Percentiles rank a stretch among this genome's conserved stretches.
Evolutionary conservation across 1,140 invertebrate species (phyloP).

Genomic region (Oppia nitens): DNA sequence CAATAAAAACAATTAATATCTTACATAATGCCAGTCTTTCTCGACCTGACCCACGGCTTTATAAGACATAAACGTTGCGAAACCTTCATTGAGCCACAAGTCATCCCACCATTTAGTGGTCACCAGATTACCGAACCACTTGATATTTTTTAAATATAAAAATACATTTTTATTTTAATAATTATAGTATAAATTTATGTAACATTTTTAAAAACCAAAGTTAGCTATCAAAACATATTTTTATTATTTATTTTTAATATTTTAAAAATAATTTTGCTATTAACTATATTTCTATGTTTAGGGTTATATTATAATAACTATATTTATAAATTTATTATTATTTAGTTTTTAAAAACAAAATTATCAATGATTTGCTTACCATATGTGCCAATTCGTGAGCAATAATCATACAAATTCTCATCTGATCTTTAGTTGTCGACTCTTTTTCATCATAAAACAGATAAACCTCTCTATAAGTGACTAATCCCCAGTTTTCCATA

Average conservation of each 20-base stretch:
- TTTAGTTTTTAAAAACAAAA: too few species aligned
- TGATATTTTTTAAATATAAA: slow-evolving; percentile 30
- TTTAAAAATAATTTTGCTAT: too few species aligned
- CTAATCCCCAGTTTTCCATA: slow-evolving; percentile 21
- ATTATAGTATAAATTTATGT: not conserved
- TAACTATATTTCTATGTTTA: too few species aligned
- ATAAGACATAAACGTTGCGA: slow-evolving; percentile 67
- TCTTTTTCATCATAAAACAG: slow-evolving; percentile 4
- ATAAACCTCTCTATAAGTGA: slow-evolving; percentile 12
- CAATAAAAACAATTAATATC: not conserved
- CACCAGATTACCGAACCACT: slow-evolving; percentile 58
- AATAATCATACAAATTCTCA: slow-evolving; percentile 25
- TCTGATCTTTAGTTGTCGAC: slow-evolving; percentile 16
- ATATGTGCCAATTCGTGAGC: slow-evolving; percentile 16
- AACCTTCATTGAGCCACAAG: slow-evolving; percentile 80
- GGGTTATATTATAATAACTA: too few species aligned
- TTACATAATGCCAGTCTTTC: slow-evolving; percentile 31
- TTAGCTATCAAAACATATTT: not conserved
- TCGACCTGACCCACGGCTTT: slow-evolving; percentile 50
- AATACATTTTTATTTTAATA: not conserved
- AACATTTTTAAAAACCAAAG: too few species aligned
- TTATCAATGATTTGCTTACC: not conserved
- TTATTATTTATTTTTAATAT: too few species aligned
- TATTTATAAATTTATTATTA: too few species aligned
- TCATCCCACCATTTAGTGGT: slow-evolving; percentile 70